Evolutionary conservation across 1,140 invertebrate genomes (phyloP).

Genomic region (Cydia splendana): DNA sequence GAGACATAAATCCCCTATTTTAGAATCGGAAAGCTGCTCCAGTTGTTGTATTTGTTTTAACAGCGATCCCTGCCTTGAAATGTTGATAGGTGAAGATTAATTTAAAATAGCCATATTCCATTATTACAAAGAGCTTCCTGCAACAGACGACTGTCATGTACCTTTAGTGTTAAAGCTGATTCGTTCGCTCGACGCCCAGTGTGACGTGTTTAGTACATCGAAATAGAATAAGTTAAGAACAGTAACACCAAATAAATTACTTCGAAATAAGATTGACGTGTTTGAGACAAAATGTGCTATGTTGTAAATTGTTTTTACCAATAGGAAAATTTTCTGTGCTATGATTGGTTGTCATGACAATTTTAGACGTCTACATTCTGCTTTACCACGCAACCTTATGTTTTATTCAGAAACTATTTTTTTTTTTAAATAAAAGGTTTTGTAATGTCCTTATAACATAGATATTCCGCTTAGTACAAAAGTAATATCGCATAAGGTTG

Average conservation of each 20-base stretch:
- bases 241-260: conserved; percentile 2
- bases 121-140: conserved; percentile 58
- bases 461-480: too few relatives aligned
- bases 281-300: not conserved
- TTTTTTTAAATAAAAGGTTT: too few relatives aligned
- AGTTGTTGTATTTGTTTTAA: not conserved
- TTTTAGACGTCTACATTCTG: too few relatives aligned
- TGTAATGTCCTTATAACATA: too few relatives aligned
- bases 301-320: not conserved
- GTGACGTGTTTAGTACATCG: conserved; percentile 16
- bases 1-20: too few relatives aligned
- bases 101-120: conserved; percentile 36
- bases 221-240: conserved; percentile 15
- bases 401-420: too few relatives aligned
- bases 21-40: conserved; percentile 25
- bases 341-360: too few relatives aligned
- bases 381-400: too few relatives aligned
- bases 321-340: not conserved
- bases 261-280: not conserved
- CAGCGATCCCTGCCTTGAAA: conserved; percentile 18
- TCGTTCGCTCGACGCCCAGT: conserved; percentile 55
- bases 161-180: conserved; percentile 43
- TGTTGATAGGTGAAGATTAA: conserved; percentile 12
- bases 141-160: conserved; percentile 38
- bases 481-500: too few relatives aligned